Evolutionary conservation across 1,140 invertebrate species (phyloP).

Genomic region (Glomeris maerens): DNA sequence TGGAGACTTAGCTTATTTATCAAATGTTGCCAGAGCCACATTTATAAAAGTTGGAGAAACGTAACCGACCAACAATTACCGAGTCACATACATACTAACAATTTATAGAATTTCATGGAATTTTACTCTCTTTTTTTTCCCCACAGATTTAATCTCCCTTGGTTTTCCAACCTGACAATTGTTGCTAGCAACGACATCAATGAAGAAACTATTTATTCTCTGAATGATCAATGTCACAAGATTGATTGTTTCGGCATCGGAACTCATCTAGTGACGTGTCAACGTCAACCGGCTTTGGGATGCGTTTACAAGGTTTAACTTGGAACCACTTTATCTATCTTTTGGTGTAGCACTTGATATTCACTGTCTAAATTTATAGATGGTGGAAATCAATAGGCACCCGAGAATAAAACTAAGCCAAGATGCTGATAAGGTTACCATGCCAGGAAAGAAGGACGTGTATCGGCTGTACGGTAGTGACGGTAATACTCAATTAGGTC

Average conservation of each 20-base stretch:
- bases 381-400: conserved; percentile 83
- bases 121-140: conserved; percentile 2
- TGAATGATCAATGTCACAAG: conserved; percentile 93
- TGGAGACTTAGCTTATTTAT: conserved; percentile 93
- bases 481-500: conserved; percentile 39
- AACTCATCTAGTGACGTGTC: conserved; percentile 70
- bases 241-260: conserved; percentile 98
- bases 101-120: no score
- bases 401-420: conserved; percentile 95
- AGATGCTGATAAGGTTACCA: conserved; percentile 94
- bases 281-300: conserved; percentile 85
- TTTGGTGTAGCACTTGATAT: neutral
- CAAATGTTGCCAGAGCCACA: conserved; percentile 60
- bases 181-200: conserved; percentile 99
- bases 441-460: conserved; percentile 79
- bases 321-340: conserved; percentile 1
- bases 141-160: conserved; percentile 53
- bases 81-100: neutral
- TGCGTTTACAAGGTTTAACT: conserved; percentile 85
- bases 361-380: conserved; percentile 25
- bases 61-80: conserved; percentile 27
- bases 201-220: conserved; percentile 93
- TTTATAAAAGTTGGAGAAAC: conserved; percentile 64
- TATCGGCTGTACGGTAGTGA: conserved; percentile 79
- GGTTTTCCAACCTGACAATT: conserved; percentile 79